Base-by-base conservation (phyloP, 1,140 invertebrate genomes). In the Neodiprion fabricii region DNA sequence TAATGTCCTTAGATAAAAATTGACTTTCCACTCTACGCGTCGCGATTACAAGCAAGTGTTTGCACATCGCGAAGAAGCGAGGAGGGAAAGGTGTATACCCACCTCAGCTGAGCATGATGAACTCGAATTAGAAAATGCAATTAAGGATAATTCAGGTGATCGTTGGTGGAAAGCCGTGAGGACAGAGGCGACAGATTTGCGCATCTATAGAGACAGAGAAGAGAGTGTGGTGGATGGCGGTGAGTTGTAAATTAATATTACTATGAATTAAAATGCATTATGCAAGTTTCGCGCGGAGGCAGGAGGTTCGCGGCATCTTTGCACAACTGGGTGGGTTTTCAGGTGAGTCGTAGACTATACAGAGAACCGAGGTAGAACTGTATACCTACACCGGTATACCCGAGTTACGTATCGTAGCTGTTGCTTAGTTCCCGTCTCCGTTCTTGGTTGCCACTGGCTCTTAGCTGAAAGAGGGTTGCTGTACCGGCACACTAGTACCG, bases 231-330 rank as follows among this genome's bases (percentile, higher is more conserved):
- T 48, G 69, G 40, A 65, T 48, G 69, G 50, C 72, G 69, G n/a
- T 1, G 53, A 76, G 67, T 75, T 74, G 79, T 79, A 80, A 74
- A 74, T 80, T 80, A 79, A 80, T 81, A 81, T 79, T 72, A 53
- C 76, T 76, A 78, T 74, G 77, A 80, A 81, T 81, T 76, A 80
- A 81, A 81, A 80, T 75, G 72, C 77, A 80, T 80, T 80, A 79
- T 77, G 77, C 73, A 76, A 81, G 80, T 80, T 81, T 73, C 75
- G 40, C 69, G 77, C 79, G 67, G 80, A 65, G 79, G 79, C 23
- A n/a, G 68, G n/a, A 61, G n/a, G n/a, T 17, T 14, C 53, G 53
- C 67, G 76, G 72, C 70, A 74, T 80, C 79, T 77, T 74, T 72
- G 70, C 53, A 61, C 53, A 12, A 17, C 53, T 61, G 53, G 53